Conservation (phyloP, 2,797 vertebrate species). For the Strix occidentalis region DNA sequence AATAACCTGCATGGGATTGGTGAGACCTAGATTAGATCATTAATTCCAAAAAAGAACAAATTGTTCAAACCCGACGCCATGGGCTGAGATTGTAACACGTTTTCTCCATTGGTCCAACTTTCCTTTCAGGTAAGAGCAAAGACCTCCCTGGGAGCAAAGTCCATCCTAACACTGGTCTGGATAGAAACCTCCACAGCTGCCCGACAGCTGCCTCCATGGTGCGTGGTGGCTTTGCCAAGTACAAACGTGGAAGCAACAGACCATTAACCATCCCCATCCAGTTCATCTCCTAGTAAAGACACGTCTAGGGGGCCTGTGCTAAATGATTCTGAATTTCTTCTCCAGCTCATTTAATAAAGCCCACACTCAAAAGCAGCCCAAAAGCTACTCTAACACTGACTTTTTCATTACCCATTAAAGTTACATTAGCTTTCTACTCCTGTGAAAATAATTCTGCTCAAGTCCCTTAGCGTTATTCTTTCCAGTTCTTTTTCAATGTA, state of each 20-base stretch:
- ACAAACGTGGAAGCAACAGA: neutral
- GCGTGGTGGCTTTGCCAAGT: neutral
- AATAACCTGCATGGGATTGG: neutral
- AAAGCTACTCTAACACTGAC: neutral
- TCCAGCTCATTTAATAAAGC: neutral
- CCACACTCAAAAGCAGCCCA: neutral
- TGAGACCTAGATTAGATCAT: neutral
- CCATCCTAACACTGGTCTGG: neutral
- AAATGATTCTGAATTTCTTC: neutral
- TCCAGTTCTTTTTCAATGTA: neutral
- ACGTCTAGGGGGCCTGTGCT: neutral
- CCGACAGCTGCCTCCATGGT: accelerated
- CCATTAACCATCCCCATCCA: neutral
- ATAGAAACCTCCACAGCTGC: neutral
- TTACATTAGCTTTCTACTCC: neutral
- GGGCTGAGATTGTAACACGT: neutral
- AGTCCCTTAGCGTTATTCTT: neutral
- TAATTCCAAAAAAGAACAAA: neutral
- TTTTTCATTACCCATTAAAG: neutral
- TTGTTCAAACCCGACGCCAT: neutral
- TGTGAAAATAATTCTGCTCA: neutral
- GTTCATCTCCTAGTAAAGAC: neutral
- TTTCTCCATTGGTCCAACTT: neutral
- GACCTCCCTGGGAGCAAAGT: neutral
- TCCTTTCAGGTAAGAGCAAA: neutral